Conservation (phyloP, 2,797 vertebrate genomes). For the Cuculus canorus region DNA sequence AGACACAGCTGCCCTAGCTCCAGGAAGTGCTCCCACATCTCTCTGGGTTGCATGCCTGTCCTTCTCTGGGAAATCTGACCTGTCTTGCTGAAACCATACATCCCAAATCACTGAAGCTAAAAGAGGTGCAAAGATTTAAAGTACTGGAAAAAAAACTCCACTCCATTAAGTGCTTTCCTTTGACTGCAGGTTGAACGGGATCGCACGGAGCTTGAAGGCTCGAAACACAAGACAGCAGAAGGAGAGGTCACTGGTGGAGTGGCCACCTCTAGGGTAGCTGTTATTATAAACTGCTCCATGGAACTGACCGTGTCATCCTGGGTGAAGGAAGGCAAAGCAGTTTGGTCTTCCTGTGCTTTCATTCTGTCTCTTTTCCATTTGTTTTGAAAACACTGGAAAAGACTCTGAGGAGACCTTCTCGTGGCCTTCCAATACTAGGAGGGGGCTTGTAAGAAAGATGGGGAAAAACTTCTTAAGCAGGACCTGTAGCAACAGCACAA, state of each 20-base stretch:
- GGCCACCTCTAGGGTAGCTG: not conserved
- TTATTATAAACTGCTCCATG: not conserved
- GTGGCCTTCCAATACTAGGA: too few species aligned
- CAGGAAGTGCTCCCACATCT: not conserved
- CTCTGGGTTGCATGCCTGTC: not conserved
- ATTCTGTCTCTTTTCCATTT: not conserved
- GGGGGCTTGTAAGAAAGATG: too few species aligned
- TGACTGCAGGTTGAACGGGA: not conserved
- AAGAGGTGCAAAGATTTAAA: not conserved
- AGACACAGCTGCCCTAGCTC: not conserved
- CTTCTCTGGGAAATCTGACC: not conserved
- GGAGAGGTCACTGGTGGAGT: not conserved
- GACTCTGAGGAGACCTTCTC: too few species aligned
- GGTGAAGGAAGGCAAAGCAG: not conserved
- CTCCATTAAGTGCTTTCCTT: not conserved
- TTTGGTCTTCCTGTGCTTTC: not conserved
- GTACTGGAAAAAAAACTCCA: not conserved
- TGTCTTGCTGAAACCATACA: not conserved
- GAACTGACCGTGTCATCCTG: not conserved
- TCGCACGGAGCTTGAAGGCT: not conserved
- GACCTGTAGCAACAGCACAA: too few species aligned
- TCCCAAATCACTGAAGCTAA: not conserved
- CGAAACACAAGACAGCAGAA: not conserved
- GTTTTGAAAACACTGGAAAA: conserved; percentile 8
- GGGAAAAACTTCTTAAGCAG: too few species aligned